Evolutionary conservation across 1,140 invertebrate species (phyloP).

Genomic region (Philotrypesis tridentata): DNA sequence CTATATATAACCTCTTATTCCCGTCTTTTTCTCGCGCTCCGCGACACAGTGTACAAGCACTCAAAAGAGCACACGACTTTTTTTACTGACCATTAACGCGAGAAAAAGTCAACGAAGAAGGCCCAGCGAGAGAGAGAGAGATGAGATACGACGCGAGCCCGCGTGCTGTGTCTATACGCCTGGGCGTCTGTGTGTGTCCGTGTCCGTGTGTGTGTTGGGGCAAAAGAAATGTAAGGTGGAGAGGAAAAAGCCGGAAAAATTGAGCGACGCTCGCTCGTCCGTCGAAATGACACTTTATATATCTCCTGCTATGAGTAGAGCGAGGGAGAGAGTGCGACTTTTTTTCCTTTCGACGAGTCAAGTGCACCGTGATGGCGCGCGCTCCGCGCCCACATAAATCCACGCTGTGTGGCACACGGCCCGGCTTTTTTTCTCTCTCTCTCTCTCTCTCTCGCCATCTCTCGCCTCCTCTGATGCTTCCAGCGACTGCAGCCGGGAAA

Average conservation of each 20-base stretch:
- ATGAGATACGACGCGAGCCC: slow-evolving; percentile 7
- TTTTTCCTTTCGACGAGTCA: not conserved
- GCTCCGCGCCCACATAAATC: too few relatives aligned
- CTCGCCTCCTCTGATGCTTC: too few relatives aligned
- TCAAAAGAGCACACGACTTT: not conserved
- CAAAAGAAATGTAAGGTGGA: not conserved
- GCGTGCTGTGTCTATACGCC: too few relatives aligned
- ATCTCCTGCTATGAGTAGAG: not conserved
- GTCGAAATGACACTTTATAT: slow-evolving; percentile 1
- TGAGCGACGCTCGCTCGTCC: not conserved
- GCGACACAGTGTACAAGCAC: not conserved
- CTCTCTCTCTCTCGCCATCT: too few relatives aligned
- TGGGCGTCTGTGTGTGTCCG: too few relatives aligned
- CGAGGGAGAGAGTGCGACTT: not conserved
- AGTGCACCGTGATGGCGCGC: not conserved
- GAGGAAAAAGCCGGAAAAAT: not conserved
- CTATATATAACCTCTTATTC: not conserved
- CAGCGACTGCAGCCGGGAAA: too few relatives aligned
- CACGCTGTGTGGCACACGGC: not conserved
- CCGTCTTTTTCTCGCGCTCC: too few relatives aligned
- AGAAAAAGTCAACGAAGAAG: not conserved
- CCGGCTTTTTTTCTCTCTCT: not conserved
- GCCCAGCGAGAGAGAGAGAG: not conserved
- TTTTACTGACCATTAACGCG: slow-evolving; percentile 11
- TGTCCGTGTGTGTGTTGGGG: not conserved